Evolutionary conservation across 2,113 vertebrate species (phyloP), one percentile per base, ranked within the genome.

Genomic region (Epinephelus cyanopodus): DNA sequence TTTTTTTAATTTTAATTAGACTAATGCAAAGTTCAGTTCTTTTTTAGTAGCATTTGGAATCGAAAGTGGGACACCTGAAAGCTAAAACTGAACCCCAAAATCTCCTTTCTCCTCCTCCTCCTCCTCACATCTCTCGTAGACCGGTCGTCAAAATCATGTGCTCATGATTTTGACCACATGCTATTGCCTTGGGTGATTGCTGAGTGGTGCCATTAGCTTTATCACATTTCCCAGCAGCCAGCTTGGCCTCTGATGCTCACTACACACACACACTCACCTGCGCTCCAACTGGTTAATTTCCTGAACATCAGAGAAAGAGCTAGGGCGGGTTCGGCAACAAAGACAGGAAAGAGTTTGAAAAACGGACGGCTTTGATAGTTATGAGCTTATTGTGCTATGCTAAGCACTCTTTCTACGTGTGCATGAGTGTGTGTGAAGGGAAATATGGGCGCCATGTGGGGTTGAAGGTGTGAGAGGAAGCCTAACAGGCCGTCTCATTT

Each of bases 361-460:
- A 79, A 77, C 7, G 11, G 64, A 61, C 19, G 60, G 42, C 88
- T 93, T 94, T 92, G 90, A 93, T 93, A 84, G 83, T 84, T 83
- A 72, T 73, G 83, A 75, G 78, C 47, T 79, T 84, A 89, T 85
- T 92, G 84, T 86, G 90, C 64, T 72, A 45, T 47, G 74, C 73
- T 74, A 47, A 84, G 84, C 79, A 83, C 82, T 83, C 72, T 68
- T 53, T 84, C 47, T 76, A 42, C 52, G 79, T 65, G 84, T 85
- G 89, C 10, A 29, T 68, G 82, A 29, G 74, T 75, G 82, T 86
- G 84, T 74, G 76, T 72, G 73, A 72, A 63, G 81, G 68, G 70
- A 90, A 93, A 93, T 92, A 87, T 95, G 91, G 89, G 68, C 60
- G 78, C 88, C 92, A 94, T 91, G 88, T 94, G 93, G 88, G 58